Evolutionary conservation across 2,113 vertebrate species (phyloP).

Genomic region (Hassar affinis): DNA sequence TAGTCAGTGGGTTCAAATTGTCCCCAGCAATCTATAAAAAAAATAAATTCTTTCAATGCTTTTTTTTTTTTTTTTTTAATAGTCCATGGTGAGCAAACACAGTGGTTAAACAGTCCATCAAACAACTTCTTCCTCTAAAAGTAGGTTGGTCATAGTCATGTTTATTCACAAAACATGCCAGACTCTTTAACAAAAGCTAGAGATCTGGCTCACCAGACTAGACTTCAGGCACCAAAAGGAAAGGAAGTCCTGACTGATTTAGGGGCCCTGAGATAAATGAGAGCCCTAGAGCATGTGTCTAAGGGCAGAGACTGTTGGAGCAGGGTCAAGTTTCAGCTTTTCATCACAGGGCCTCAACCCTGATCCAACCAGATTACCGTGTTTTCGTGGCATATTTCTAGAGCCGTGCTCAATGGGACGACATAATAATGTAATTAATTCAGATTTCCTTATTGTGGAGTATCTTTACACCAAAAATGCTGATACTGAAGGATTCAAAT

Average conservation of each 20-base stretch:
- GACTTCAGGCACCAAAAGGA: neutral
- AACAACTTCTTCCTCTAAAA: neutral
- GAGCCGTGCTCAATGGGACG: neutral
- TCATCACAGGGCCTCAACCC: neutral
- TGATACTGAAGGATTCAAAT: neutral
- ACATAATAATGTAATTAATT: neutral
- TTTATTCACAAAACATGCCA: conserved; percentile 7
- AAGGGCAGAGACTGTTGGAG: neutral
- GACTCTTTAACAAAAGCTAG: conserved; percentile 4
- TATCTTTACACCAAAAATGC: neutral
- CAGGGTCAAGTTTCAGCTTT: neutral
- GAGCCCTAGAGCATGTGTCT: neutral
- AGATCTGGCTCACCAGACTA: neutral
- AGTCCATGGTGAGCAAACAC: neutral
- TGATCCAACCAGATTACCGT: neutral
- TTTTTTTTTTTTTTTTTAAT: neutral
- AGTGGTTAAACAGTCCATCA: neutral
- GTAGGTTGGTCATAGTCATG: neutral
- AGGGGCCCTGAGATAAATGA: conserved; percentile 1
- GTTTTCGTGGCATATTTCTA: neutral
- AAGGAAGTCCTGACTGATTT: neutral
- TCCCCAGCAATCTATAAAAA: neutral
- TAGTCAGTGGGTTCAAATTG: neutral
- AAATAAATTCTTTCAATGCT: too few species aligned
- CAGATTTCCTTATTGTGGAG: neutral